These are phyloP conservation scores for Cyanoderma ruficeps DNA, from an alignment of 2,113 vertebrate species.

Conservation along the genomic window DNA sequence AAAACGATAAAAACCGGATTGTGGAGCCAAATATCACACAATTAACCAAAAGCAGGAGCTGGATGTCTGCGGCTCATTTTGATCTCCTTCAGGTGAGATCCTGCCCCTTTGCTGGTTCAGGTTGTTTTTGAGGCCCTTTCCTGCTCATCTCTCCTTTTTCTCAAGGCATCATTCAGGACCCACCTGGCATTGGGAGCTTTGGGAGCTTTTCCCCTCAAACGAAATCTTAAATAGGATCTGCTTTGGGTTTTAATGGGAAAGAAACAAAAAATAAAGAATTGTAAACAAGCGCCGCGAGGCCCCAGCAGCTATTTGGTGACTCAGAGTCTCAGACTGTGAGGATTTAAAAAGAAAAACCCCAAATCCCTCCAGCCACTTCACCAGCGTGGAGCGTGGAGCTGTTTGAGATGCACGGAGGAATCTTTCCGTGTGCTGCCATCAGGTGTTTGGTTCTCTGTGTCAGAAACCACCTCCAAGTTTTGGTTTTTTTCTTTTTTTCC, in stretches of 20 bases:
- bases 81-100: not conserved
- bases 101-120: not conserved
- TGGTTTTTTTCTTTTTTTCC: not conserved
- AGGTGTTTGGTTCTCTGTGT: not conserved
- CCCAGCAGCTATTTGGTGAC: not conserved
- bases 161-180: not conserved
- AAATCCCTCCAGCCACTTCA: not conserved
- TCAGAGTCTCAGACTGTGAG: not conserved
- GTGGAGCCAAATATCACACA: not conserved
- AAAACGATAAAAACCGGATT: not conserved
- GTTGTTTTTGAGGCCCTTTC: not conserved
- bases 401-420: not conserved
- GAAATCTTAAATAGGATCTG: not conserved
- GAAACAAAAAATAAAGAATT: not conserved
- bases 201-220: not conserved
- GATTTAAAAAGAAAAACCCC: no score
- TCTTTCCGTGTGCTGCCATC: slow-evolving; percentile 43
- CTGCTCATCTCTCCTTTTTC: not conserved
- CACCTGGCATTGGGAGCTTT: accelerated
- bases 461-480: not conserved
- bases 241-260: not conserved
- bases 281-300: not conserved
- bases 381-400: not conserved
- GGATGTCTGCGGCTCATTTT: not conserved
- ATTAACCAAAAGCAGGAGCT: not conserved